Evolutionary conservation across 35 echinoderm and acorn worm genomes (phyloP).

Genomic region (Chiridota heheva): DNA sequence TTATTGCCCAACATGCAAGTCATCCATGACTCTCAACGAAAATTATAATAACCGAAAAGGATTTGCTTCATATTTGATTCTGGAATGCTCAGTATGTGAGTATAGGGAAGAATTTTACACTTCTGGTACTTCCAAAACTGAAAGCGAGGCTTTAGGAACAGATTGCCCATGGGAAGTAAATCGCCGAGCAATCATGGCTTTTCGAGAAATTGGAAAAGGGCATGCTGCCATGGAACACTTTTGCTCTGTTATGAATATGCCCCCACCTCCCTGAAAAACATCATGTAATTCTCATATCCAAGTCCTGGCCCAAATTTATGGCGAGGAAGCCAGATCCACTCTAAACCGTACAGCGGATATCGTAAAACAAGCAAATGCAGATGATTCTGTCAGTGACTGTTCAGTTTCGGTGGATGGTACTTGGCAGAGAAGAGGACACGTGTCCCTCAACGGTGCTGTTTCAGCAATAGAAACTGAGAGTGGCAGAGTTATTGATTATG

Average conservation of each 20-base stretch:
- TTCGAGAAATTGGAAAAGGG: slow-evolving; percentile 29
- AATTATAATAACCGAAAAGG: slow-evolving; percentile 2
- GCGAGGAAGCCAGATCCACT: neutral
- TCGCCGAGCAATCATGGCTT: slow-evolving; percentile 24
- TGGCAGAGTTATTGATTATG: slow-evolving; percentile 24
- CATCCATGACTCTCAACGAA: neutral
- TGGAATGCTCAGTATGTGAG: slow-evolving; percentile 3
- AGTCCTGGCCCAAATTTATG: neutral
- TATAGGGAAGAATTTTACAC: slow-evolving; percentile 13
- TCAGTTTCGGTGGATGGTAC: slow-evolving; percentile 25
- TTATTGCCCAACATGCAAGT: neutral
- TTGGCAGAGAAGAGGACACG: slow-evolving; percentile 16
- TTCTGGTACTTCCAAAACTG: neutral
- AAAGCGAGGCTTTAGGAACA: neutral
- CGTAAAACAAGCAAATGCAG: neutral
- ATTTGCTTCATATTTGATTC: neutral
- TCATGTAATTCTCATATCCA: neutral
- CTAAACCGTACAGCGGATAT: neutral
- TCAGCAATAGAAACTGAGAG: neutral
- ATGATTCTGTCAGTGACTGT: neutral
- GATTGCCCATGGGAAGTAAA: slow-evolving; percentile 38
- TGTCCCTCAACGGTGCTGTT: slow-evolving; percentile 23
- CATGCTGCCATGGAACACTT: slow-evolving; percentile 23
- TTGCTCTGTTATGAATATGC: slow-evolving; percentile 34
- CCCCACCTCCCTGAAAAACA: slow-evolving; percentile 5